A percentile compares a stretch with the other conserved stretches of the same genome.
Evolutionary conservation across 2,797 vertebrate genomes (phyloP).

Genomic region (Falco concolor): DNA sequence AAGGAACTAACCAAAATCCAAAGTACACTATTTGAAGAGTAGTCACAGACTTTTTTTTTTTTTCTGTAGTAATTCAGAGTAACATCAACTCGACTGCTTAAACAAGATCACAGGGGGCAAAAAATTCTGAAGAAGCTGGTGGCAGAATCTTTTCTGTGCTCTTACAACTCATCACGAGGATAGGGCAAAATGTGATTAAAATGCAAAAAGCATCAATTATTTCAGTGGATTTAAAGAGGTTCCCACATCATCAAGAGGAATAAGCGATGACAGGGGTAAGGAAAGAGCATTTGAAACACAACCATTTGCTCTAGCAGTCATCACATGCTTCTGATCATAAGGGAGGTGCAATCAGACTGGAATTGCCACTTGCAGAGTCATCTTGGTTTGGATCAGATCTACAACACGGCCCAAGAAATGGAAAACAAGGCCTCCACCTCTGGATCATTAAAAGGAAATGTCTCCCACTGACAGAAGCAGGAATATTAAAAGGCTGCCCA

Average conservation of each 20-base stretch:
- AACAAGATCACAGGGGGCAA: not conserved
- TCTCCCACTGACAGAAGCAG: not conserved
- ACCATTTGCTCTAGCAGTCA: not conserved
- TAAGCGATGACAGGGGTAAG: not conserved
- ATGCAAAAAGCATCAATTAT: not conserved
- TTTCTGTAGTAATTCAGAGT: not conserved
- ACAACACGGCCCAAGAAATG: not conserved
- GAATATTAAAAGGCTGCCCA: not conserved
- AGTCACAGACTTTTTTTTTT: not conserved
- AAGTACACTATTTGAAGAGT: accelerated
- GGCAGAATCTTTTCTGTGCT: not conserved
- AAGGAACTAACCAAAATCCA: not conserved
- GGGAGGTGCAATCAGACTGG: not conserved
- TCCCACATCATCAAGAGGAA: not conserved
- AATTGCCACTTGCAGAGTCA: not conserved
- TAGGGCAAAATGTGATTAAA: not conserved
- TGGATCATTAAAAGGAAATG: not conserved
- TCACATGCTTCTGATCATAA: not conserved
- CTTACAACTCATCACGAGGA: accelerated
- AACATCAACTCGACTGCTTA: not conserved
- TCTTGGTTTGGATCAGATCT: not conserved
- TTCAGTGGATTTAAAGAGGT: not conserved
- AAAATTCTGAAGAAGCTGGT: not conserved
- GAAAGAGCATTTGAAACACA: not conserved
- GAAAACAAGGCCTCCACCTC: not conserved